Conservation (phyloP, 2,888 invertebrate genomes). For the Folsomia manolachei region DNA sequence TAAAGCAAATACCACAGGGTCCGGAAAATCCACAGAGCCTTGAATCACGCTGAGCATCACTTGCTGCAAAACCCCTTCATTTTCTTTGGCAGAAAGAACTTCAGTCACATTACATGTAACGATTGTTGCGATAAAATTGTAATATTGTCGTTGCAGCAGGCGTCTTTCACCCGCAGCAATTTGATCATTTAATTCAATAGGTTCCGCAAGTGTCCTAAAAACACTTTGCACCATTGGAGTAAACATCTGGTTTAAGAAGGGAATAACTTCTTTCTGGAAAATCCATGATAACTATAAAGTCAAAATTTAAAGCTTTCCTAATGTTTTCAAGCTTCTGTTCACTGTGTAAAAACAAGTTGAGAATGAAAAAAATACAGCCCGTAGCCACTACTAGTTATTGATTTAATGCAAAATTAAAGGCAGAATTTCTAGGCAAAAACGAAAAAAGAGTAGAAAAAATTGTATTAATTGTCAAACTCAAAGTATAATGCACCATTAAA, state of each 20-base stretch:
- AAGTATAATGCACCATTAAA: not conserved
- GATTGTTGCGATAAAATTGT: slow-evolving; percentile 57
- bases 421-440: not conserved
- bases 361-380: not conserved
- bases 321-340: slow-evolving; percentile 27
- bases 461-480: not conserved
- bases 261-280: slow-evolving; percentile 57
- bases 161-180: slow-evolving; percentile 56
- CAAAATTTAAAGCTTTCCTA: slow-evolving; percentile 37
- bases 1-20: slow-evolving; percentile 54
- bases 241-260: slow-evolving; percentile 58
- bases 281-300: slow-evolving; percentile 51
- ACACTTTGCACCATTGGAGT: slow-evolving; percentile 58
- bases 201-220: slow-evolving; percentile 55
- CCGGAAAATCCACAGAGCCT: slow-evolving; percentile 58
- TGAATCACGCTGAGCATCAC: slow-evolving; percentile 58
- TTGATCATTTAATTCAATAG: slow-evolving; percentile 57
- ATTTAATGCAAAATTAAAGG: not conserved
- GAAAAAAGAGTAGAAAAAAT: slow-evolving; percentile 12
- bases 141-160: slow-evolving; percentile 57
- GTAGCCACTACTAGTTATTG: not conserved
- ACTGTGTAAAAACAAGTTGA: slow-evolving; percentile 2
- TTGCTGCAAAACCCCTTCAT: slow-evolving; percentile 51
- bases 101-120: slow-evolving; percentile 57
- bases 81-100: slow-evolving; percentile 53